Evolutionary conservation across 2,888 invertebrate genomes (phyloP).

Genomic region (Isoperla grammatica): DNA sequence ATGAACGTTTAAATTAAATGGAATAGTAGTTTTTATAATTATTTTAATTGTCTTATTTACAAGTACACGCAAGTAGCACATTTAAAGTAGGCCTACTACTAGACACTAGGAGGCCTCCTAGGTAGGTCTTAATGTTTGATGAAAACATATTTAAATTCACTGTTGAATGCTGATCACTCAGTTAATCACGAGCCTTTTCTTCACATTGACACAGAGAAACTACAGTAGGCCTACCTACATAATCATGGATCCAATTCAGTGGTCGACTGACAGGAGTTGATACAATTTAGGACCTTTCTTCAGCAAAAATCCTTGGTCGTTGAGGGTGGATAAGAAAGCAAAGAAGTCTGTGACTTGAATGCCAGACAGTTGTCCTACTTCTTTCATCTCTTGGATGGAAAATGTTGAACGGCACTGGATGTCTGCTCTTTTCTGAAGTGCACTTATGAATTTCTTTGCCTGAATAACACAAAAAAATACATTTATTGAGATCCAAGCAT

Average conservation of each 20-base stretch:
- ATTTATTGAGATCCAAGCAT: constrained; percentile 32
- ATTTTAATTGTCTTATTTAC: no score
- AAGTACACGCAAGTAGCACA: no score
- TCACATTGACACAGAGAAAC: not conserved
- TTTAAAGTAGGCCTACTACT: no score
- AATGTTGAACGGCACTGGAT: constrained; percentile 65
- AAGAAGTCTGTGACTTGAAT: constrained; percentile 60
- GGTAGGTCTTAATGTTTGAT: no score
- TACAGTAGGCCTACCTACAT: no score
- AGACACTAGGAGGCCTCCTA: no score
- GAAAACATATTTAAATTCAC: no score
- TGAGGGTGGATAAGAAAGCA: constrained; percentile 69
- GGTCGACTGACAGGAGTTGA: constrained; percentile 50
- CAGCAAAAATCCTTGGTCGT: constrained; percentile 78
- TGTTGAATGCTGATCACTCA: no score
- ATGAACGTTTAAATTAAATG: no score
- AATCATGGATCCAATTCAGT: constrained; percentile 14
- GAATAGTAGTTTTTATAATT: no score
- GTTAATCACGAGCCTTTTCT: not conserved
- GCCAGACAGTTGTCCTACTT: constrained; percentile 61
- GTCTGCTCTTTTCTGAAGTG: constrained; percentile 60
- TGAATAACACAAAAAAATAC: constrained; percentile 38
- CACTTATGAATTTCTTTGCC: constrained; percentile 66
- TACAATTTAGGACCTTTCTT: constrained; percentile 72
- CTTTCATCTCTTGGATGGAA: constrained; percentile 67